These are phyloP conservation scores for Invenusta paracnida DNA, from an alignment of 2,888 invertebrate genomes.

Conservation along the genomic window DNA sequence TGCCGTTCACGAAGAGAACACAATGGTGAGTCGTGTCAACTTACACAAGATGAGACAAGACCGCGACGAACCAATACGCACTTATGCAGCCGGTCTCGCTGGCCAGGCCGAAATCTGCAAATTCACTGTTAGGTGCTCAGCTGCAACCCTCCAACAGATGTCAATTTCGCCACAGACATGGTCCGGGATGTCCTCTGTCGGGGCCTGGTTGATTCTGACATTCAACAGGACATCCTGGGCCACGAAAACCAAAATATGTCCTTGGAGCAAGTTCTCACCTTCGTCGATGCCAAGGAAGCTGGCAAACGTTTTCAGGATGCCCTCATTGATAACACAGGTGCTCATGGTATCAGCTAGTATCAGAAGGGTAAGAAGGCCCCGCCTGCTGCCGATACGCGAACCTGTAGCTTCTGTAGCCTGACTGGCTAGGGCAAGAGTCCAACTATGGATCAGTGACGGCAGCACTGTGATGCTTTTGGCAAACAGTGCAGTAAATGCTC, in stretches of 20 bases:
- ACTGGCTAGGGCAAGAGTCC: background rate
- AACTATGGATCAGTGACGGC: background rate
- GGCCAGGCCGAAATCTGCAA: slow-evolving; percentile 48
- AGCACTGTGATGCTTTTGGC: background rate
- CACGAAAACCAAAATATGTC: slow-evolving; percentile 7
- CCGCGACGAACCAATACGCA: slow-evolving; percentile 47
- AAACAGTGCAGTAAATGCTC: background rate
- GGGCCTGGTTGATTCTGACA: background rate
- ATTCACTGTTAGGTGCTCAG: background rate
- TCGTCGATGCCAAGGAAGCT: background rate
- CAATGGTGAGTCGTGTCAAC: slow-evolving; percentile 44
- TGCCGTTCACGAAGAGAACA: slow-evolving; percentile 45
- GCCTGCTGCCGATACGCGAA: background rate
- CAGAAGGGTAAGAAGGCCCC: background rate
- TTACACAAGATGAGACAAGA: slow-evolving; percentile 45
- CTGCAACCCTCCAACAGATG: slow-evolving; percentile 21
- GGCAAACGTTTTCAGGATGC: background rate
- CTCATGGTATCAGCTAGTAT: background rate
- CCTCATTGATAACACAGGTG: background rate
- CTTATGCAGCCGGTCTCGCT: slow-evolving; percentile 46
- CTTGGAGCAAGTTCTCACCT: slow-evolving; percentile 19
- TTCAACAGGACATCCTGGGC: slow-evolving; percentile 30
- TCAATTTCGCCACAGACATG: slow-evolving; percentile 43
- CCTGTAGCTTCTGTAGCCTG: background rate
- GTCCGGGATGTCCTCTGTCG: slow-evolving; percentile 12